Base-by-base conservation (phyloP, 2,797 vertebrate species). In the Sebastes vulpes region DNA sequence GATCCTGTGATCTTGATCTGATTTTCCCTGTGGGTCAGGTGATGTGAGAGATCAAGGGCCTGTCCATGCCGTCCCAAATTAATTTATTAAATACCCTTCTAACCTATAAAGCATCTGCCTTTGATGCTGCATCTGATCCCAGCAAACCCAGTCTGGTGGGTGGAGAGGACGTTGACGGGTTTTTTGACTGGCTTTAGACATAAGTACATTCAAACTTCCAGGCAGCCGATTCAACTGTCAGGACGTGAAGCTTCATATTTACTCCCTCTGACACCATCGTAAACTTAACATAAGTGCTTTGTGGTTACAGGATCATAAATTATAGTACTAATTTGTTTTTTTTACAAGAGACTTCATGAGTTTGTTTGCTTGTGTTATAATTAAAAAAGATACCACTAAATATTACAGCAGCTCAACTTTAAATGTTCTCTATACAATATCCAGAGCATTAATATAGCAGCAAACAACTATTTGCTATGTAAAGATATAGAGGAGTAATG, bases 1-100 rank as follows among this genome's bases (percentile, higher is more conserved):
- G 63, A 50, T 87, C 77, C 60, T 83, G 79, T 86, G 89, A 91
- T 82, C 20, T 72, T 84, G 70, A 90, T 91, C 52, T 60, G 81
- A 85, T 82, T 89, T 83, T 65, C 76, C 63, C 26, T 6, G 31
- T 9, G 9, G 20, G 67, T 90, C 84, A 85, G 75, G 64, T 66
- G 68, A 81, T 73, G 56, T 53, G 18, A 74, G 48, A 32, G 12
- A 63, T 52, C 54, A 29, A 1, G 29, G 32, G 31, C 28, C 16
- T 18, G 42, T 46, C 31, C 5, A 1, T 31, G 23, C 63, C 3
- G 16, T 42, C 50, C 21, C n/a, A 53, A 16, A 56, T 74, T 32
- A 5, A 69, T 70, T 58, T 31, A 68, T 77, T 56, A 60, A 82
- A 57, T 32, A n/a, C 2, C n/a, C 14, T 50, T 23, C 10, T 23